phyloP scores from a whole-genome alignment of 1,140 invertebrate species.

The Dendroctonus valens region DNA sequence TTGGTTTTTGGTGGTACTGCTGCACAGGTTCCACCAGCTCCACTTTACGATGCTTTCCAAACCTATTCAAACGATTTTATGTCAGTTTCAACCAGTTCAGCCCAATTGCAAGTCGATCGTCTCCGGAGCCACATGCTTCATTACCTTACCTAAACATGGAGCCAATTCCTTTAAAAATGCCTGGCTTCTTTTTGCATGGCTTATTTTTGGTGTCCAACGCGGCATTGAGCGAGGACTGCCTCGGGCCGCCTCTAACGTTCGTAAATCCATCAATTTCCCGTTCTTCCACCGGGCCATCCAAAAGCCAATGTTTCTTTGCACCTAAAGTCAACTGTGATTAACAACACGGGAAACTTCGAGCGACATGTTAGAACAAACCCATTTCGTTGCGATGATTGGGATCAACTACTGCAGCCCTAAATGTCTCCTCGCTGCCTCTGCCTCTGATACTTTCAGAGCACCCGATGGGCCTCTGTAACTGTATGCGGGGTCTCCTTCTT shows the following conservation, averaged over 20 bases:
- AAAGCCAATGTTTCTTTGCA: slow-evolving; percentile 64
- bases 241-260: slow-evolving; percentile 62
- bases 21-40: slow-evolving; percentile 50
- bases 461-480: slow-evolving; percentile 51
- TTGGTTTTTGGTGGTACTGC: slow-evolving; percentile 41
- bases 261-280: slow-evolving; percentile 62
- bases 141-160: slow-evolving; percentile 69
- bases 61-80: slow-evolving; percentile 48
- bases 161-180: slow-evolving; percentile 74
- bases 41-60: slow-evolving; percentile 75
- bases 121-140: background rate
- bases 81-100: too few species aligned
- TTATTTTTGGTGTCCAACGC: slow-evolving; percentile 65
- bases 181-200: slow-evolving; percentile 63
- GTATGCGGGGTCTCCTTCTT: slow-evolving; percentile 55
- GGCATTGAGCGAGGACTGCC: slow-evolving; percentile 67
- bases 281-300: slow-evolving; percentile 58
- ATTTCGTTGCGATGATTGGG: slow-evolving; percentile 55
- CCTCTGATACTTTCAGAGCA: slow-evolving; percentile 64
- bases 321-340: slow-evolving; percentile 38
- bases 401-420: slow-evolving; percentile 74
- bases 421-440: slow-evolving; percentile 75
- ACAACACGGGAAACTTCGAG: background rate
- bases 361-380: slow-evolving; percentile 47
- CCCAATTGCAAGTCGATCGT: too few species aligned